These are phyloP conservation scores for Helicolenus hilgendorfi DNA, from an alignment of 2,797 vertebrate genomes.

Conservation along the genomic window DNA sequence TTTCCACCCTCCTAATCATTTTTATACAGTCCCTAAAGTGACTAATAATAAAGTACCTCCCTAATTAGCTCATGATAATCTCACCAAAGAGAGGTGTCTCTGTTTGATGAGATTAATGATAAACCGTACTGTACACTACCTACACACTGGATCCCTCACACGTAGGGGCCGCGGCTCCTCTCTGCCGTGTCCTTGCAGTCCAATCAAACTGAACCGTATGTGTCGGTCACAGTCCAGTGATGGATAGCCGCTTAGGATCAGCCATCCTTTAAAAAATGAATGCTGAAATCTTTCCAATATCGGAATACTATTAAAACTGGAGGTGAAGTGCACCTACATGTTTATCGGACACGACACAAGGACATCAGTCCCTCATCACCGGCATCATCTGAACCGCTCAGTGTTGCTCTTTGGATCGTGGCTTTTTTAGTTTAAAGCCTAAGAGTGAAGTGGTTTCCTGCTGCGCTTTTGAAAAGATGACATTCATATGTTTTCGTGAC, in stretches of 20 bases:
- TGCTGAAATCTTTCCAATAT: slow-evolving; percentile 43
- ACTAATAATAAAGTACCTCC: background rate
- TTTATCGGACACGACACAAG: slow-evolving; percentile 42
- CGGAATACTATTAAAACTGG: slow-evolving; percentile 43
- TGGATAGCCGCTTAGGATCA: slow-evolving; percentile 65
- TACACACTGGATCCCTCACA: background rate
- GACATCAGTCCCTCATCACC: slow-evolving; percentile 14
- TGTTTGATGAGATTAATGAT: slow-evolving; percentile 2
- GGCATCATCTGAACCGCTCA: slow-evolving; percentile 3
- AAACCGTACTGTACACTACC: background rate
- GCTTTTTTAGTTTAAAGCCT: slow-evolving; percentile 19
- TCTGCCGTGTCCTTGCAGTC: slow-evolving; percentile 66
- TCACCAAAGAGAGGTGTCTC: background rate
- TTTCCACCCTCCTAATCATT: background rate
- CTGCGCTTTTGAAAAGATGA: background rate
- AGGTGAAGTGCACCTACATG: slow-evolving; percentile 12
- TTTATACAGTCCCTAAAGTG: background rate
- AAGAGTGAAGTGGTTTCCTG: slow-evolving; percentile 18
- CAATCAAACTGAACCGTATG: slow-evolving; percentile 64
- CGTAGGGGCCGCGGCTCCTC: background rate
- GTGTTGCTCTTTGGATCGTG: slow-evolving; percentile 53
- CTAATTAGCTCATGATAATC: slow-evolving; percentile 8
- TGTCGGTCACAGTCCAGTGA: slow-evolving; percentile 67
- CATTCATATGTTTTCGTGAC: background rate
- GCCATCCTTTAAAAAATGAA: slow-evolving; percentile 69